These are phyloP conservation scores for Laticauda laticaudata DNA, from an alignment of 2,113 vertebrate species.

Conservation along the genomic window DNA sequence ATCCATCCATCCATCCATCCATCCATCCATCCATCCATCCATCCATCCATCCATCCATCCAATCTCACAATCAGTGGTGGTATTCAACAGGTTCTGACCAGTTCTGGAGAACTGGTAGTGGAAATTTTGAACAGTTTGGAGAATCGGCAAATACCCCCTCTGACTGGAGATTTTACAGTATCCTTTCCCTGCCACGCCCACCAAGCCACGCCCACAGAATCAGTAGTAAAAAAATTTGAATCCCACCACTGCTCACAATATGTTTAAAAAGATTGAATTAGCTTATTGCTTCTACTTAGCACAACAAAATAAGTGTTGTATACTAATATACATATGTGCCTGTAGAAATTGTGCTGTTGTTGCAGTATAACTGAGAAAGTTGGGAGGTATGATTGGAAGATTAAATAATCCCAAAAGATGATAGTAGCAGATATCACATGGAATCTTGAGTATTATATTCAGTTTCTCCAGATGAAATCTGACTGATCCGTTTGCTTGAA, in stretches of 20 bases:
- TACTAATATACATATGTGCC: constrained; percentile 39
- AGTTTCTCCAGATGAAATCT: constrained; percentile 94
- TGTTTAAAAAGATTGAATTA: background rate
- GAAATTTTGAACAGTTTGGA: too few relatives aligned
- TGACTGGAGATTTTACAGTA: too few relatives aligned
- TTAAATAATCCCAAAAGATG: constrained; percentile 61
- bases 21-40: too few relatives aligned
- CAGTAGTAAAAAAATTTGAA: too few relatives aligned
- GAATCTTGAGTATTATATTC: constrained; percentile 89
- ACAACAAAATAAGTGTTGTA: constrained; percentile 14
- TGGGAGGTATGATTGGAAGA: constrained; percentile 18
- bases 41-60: too few relatives aligned
- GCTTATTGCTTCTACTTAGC: constrained; percentile 30
- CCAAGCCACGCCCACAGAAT: too few relatives aligned
- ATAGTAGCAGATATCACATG: constrained; percentile 73
- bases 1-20: too few relatives aligned
- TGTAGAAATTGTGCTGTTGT: constrained; percentile 30
- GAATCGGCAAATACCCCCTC: too few relatives aligned
- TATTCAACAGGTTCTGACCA: too few relatives aligned
- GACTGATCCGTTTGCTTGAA: constrained; percentile 90
- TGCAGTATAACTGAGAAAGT: constrained; percentile 45
- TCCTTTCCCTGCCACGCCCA: too few relatives aligned
- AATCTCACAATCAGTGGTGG: too few relatives aligned
- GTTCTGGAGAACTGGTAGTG: too few relatives aligned
- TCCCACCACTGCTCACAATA: background rate